Base-by-base conservation (phyloP, 2,888 invertebrate genomes). In the Erebia aethiops region DNA sequence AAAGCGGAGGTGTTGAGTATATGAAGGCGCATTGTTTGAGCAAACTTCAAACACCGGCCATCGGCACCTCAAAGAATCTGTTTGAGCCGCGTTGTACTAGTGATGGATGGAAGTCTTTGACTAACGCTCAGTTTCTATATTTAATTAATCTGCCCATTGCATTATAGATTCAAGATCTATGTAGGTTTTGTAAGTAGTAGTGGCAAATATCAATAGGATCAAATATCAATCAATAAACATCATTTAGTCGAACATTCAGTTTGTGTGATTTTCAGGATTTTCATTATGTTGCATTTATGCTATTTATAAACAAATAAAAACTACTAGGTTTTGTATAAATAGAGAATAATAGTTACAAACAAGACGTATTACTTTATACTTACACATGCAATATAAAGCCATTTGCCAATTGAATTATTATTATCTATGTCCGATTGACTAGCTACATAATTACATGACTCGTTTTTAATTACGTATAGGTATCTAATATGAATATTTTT, bases 1-100 rank as follows among this genome's bases (percentile, higher is more conserved):
- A 90, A 88, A 87, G 83, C 80, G 78, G 80, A 89, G 87, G 90
- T 90, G 90, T 87, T 86, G 87, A 91, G 82, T 84, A 81, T 80
- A 86, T 82, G 83, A 81, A 82, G 82, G 85, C 80, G 81, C 82
- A 87, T 91, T 92, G 91, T 91, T 90, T 91, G 81, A 81, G 75
- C 77, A 81, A 75, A 77, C 81, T 85, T 87, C 85, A 87, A 89
- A 90, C 88, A 88, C 84, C 74, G 81, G 83, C 79, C 80, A 84
- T 74, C 79, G 79, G 79, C 74, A 75, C 77, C 76, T 78, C 77
- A 79, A 79, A 78, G 77, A 66, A 61, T 67, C 56, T 68, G 60
- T 70, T 72, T 69, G 66, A 51, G 46, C 65, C 68, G 54, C 70
- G 67, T 74, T 60, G 16, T n/a, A 41, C 51, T 46, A 46, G 10